phyloP scores from a whole-genome alignment of 2,888 invertebrate species.

The Amiota minor region DNA sequence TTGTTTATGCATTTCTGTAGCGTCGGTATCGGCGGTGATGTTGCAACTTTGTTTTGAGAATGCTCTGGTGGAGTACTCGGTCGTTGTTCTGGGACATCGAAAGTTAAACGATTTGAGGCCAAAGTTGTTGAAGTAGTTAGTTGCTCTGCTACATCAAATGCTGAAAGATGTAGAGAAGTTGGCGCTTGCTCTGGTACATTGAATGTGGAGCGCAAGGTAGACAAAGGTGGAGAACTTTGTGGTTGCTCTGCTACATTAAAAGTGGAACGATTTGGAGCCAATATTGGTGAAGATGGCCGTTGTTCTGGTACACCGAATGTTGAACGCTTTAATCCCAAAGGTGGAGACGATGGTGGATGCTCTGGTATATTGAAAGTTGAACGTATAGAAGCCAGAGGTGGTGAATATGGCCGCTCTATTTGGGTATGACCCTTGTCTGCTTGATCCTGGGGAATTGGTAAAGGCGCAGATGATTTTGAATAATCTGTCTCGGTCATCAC shows the following conservation, averaged over 20 bases:
- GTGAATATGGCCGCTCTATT: neutral
- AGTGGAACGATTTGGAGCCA: neutral
- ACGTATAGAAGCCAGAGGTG: neutral
- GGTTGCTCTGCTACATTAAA: neutral
- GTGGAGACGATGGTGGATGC: slow-evolving; percentile 27
- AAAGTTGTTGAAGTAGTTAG: neutral
- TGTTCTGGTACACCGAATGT: neutral
- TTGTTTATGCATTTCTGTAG: slow-evolving; percentile 9
- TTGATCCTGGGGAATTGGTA: slow-evolving; percentile 18
- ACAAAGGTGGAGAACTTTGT: slow-evolving; percentile 1
- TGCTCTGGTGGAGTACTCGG: neutral
- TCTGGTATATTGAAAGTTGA: neutral
- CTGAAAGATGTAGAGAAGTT: neutral
- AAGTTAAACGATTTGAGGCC: slow-evolving; percentile 43
- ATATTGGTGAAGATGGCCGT: neutral
- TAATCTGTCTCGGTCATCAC: too few species aligned
- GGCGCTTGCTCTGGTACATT: neutral
- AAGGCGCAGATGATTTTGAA: slow-evolving; percentile 12
- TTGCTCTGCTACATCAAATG: neutral
- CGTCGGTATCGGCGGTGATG: slow-evolving; percentile 39
- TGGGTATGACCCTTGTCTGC: neutral
- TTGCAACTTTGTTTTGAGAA: neutral
- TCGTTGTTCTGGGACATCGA: neutral
- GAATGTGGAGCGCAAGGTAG: slow-evolving; percentile 27
- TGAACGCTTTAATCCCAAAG: slow-evolving; percentile 9